phyloP scores from a whole-genome alignment of 2,888 invertebrate species.

The Nomada flava region DNA sequence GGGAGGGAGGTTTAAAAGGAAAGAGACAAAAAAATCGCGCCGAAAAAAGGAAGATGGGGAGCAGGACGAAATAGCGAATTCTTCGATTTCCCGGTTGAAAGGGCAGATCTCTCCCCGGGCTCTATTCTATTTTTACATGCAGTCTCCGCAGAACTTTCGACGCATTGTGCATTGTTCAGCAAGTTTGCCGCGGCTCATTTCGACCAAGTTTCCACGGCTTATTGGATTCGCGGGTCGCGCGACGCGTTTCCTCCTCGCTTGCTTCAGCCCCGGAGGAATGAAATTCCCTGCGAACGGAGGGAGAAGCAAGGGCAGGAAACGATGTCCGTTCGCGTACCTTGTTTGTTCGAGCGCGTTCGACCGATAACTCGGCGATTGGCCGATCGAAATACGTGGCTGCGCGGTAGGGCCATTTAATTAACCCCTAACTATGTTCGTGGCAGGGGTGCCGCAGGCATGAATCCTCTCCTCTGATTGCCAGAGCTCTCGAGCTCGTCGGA shows the following conservation, averaged over 20 bases:
- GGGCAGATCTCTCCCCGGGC: constrained; percentile 26
- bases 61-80: constrained; percentile 22
- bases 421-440: constrained; percentile 35
- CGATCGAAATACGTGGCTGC: constrained; percentile 20
- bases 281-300: constrained; percentile 10
- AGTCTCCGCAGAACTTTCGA: constrained; percentile 30
- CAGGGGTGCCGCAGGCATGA: constrained; percentile 46
- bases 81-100: constrained; percentile 30
- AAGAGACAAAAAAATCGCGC: neutral
- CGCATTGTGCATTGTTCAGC: constrained; percentile 43
- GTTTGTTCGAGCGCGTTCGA: neutral
- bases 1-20: neutral
- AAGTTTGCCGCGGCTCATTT: constrained; percentile 40
- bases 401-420: constrained; percentile 41
- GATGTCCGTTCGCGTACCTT: neutral
- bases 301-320: neutral
- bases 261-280: constrained; percentile 9
- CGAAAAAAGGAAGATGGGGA: neutral
- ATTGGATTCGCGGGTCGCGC: constrained; percentile 37
- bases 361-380: constrained; percentile 36
- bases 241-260: constrained; percentile 20
- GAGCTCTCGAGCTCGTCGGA: constrained; percentile 62
- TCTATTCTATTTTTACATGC: constrained; percentile 37
- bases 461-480: constrained; percentile 59
- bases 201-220: constrained; percentile 38